Evolutionary conservation across 2,113 vertebrate species (phyloP).

Genomic region (Percina caprodes): DNA sequence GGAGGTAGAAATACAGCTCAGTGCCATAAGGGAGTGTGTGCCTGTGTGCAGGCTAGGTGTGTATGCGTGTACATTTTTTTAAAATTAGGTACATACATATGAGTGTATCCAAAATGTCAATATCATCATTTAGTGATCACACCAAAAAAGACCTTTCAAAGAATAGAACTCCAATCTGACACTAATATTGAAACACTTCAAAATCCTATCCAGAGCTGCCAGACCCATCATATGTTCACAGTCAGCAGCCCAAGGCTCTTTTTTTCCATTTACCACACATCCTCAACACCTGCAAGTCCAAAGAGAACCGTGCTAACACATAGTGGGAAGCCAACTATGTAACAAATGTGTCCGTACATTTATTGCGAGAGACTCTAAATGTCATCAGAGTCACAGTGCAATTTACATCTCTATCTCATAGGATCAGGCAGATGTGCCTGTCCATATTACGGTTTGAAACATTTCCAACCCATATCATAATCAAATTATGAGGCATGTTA

Average conservation of each 20-base stretch:
- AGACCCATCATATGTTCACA: slow-evolving; percentile 12
- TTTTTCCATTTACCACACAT: slow-evolving; percentile 15
- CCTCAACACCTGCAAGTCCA: slow-evolving; percentile 20
- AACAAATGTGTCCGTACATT: slow-evolving; percentile 66
- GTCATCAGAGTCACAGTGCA: slow-evolving; percentile 54
- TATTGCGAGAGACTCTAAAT: slow-evolving; percentile 72
- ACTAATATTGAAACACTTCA: slow-evolving; percentile 34
- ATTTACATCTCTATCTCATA: slow-evolving; percentile 54
- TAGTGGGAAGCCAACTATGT: slow-evolving; percentile 34
- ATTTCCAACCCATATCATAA: slow-evolving; percentile 32
- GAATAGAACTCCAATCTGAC: slow-evolving; percentile 40
- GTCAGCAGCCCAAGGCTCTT: slow-evolving; percentile 6
- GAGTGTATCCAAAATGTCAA: slow-evolving; percentile 62
- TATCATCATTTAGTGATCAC: slow-evolving; percentile 53
- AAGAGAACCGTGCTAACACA: slow-evolving; percentile 24
- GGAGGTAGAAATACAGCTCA: slow-evolving; percentile 83
- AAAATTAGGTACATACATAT: slow-evolving; percentile 60
- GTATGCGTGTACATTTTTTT: slow-evolving; percentile 37
- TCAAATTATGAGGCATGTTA: slow-evolving; percentile 42
- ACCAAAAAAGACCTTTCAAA: slow-evolving; percentile 51
- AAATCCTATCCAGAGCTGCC: slow-evolving; percentile 40
- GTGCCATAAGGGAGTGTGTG: slow-evolving; percentile 56
- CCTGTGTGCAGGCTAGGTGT: slow-evolving; percentile 41
- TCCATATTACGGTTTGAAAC: background rate
- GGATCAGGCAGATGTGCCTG: slow-evolving; percentile 31